A percentile compares a stretch with the other conserved stretches of the same genome.
Conservation (phyloP, 2,797 vertebrate species). For the Siniperca scherzeri region DNA sequence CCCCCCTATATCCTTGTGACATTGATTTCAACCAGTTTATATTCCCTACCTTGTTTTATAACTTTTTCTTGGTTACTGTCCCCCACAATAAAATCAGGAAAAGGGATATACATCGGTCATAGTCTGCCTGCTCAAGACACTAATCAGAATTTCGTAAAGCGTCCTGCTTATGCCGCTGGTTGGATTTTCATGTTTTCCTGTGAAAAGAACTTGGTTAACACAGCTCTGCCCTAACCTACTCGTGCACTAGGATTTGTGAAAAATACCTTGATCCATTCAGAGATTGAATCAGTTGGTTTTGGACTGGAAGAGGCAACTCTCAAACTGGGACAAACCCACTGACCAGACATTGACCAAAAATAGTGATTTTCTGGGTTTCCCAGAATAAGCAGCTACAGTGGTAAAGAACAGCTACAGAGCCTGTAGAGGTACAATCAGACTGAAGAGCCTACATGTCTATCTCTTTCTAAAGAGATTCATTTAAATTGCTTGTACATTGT, state of each 20-base stretch:
- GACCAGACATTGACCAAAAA: constrained; percentile 1
- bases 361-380: constrained; percentile 1
- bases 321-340: constrained; percentile 9
- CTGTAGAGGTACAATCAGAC: neutral
- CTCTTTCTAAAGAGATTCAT: neutral
- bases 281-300: neutral
- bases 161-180: neutral
- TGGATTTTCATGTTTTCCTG: neutral
- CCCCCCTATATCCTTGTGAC: neutral
- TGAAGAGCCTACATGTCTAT: neutral
- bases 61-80: neutral
- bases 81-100: neutral
- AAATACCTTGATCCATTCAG: neutral
- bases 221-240: neutral
- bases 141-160: neutral
- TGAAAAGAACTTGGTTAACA: neutral
- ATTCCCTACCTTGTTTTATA: neutral
- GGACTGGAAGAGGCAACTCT: neutral
- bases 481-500: neutral
- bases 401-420: neutral
- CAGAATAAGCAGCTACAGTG: constrained; percentile 2
- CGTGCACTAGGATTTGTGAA: neutral
- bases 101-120: neutral
- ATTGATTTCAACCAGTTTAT: neutral
- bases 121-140: neutral